Conservation (phyloP, 92 coral and sea anemone species). For the Blastomussa wellsi region DNA sequence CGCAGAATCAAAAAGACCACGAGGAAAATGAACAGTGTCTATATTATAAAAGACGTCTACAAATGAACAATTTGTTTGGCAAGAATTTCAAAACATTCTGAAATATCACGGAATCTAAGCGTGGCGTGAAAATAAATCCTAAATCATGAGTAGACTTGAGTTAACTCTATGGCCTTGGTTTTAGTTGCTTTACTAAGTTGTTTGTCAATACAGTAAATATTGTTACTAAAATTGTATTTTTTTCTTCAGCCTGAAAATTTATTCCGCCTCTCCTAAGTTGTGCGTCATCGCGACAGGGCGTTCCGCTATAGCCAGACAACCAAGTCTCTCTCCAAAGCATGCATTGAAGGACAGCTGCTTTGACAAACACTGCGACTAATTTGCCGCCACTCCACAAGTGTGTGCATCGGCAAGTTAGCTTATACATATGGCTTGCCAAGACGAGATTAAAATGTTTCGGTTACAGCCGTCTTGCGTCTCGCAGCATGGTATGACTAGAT, state of each 20-base stretch:
- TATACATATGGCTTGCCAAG: no score
- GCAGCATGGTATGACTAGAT: not conserved
- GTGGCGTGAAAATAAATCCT: not conserved
- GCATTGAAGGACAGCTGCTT: not conserved
- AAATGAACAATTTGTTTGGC: not conserved
- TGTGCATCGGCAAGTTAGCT: not conserved
- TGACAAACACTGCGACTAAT: not conserved
- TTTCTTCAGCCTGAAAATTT: not conserved
- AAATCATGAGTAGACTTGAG: not conserved
- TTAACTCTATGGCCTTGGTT: not conserved
- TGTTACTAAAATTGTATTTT: not conserved
- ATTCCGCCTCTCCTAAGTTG: not conserved
- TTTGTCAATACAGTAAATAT: not conserved
- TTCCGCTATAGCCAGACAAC: not conserved
- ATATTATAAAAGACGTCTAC: no score
- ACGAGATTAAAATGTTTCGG: not conserved
- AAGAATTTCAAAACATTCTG: not conserved
- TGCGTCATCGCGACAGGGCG: not conserved
- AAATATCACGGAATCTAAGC: not conserved
- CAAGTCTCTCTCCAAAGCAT: not conserved
- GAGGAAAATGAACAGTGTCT: not conserved
- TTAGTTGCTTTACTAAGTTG: not conserved
- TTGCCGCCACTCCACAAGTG: not conserved
- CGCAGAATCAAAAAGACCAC: not conserved
- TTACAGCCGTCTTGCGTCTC: not conserved